Base-by-base conservation (phyloP, 2,797 vertebrate genomes). In the Gymnoscopelus microlampas region DNA sequence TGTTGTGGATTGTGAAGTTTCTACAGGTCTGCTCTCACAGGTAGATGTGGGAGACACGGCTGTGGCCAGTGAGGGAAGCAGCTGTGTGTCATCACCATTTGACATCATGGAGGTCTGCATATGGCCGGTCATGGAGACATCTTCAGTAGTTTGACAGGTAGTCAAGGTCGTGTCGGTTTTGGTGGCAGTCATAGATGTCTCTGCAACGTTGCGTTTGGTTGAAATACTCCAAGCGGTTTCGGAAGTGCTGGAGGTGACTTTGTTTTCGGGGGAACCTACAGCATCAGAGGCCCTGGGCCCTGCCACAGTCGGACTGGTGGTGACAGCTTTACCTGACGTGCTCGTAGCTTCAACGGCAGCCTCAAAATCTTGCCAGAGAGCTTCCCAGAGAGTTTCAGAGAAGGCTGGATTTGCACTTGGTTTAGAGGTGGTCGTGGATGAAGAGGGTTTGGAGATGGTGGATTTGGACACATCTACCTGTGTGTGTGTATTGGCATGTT, bases 161-260 rank as follows among this genome's bases (percentile, higher is more conserved):
- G n/a, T n/a, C n/a, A n/a, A n/a, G n/a, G n/a, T n/a, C 26, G 26
- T 29, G 26, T 29, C 2, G 26, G 26, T 53, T 67, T 70, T 53
- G 60, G 32, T 58, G 49, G 44, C 0, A 3, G 53, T 2, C 5
- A 5, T 13, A 44, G 63, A 15, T 6, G 11, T 61, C 8, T 3
- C 13, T 5, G n/a, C 3, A 12, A 8, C 50, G 49, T 47, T 23
- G 50, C 54, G 12, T 7, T 12, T 0, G 0, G 3, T 11, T 0
- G 14, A n/a, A 7, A 9, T n/a, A 71, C 47, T 68, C 8, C 13
- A 35, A 24, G 24, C n/a, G 47, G 39, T 26, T 26, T 61, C 39
- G 7, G 12, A 29, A 39, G 14, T 32, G 53, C 32, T 64, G 0
- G 19, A 12, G 51, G 19, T 0, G 8, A 8, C 39, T 14, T 69